Percentiles rank a stretch among this genome's conserved stretches.
These are phyloP conservation scores for Axinella damicornis DNA, from an alignment of 37 sponge, comb jelly and placozoan species.

Conservation along the genomic window DNA sequence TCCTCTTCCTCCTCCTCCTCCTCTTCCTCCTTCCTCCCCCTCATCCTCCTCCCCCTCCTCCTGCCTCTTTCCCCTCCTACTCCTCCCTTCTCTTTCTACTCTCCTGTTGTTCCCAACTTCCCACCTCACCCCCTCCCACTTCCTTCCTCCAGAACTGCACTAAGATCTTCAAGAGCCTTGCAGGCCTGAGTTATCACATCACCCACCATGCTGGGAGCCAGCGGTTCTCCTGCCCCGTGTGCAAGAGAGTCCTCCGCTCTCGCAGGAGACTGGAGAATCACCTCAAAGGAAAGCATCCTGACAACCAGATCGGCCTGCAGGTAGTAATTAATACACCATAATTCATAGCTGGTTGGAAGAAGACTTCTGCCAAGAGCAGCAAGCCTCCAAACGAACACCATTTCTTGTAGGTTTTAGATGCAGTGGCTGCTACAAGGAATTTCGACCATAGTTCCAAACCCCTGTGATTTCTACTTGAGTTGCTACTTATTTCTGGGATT, in stretches of 20 bases:
- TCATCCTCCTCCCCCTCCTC: not conserved
- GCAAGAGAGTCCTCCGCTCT: not conserved
- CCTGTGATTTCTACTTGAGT: too few species aligned
- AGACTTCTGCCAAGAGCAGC: too few species aligned
- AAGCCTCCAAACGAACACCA: too few species aligned
- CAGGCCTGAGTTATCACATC: conserved; percentile 42
- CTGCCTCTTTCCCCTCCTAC: not conserved
- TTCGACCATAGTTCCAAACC: too few species aligned
- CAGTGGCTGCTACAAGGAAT: too few species aligned
- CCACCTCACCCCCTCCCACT: not conserved
- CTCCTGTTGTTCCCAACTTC: not conserved
- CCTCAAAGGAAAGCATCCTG: conserved; percentile 9
- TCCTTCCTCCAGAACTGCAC: conserved; percentile 18
- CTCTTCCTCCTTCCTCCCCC: not conserved
- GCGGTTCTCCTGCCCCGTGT: conserved; percentile 4
- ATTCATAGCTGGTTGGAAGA: too few species aligned
- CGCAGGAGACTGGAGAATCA: conserved; percentile 31
- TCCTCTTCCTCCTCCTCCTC: not conserved
- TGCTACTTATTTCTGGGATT: too few species aligned
- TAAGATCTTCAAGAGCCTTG: conserved; percentile 2
- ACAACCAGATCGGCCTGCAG: not conserved
- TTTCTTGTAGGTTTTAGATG: too few species aligned
- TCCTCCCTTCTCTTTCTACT: not conserved
- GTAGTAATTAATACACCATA: too few species aligned
- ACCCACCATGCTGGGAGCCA: not conserved